Conservation (phyloP, 1,140 invertebrate genomes). For the Eupristina koningsbergeri region DNA sequence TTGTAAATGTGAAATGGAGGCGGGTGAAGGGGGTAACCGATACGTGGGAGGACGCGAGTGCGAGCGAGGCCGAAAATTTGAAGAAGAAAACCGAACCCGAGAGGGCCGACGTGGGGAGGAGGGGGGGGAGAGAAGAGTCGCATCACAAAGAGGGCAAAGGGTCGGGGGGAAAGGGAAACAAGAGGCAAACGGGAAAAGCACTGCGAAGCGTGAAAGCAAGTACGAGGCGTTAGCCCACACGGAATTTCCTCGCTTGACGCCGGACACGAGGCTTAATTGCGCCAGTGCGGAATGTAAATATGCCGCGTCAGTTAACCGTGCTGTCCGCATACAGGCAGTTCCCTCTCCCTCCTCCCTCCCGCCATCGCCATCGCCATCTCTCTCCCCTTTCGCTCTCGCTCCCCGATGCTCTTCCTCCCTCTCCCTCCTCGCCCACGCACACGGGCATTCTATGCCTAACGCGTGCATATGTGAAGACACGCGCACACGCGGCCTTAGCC, state of each 20-base stretch:
- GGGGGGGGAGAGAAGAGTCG: constrained; percentile 46
- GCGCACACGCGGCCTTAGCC: constrained; percentile 44
- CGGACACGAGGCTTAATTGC: constrained; percentile 71
- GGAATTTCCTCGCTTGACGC: constrained; percentile 65
- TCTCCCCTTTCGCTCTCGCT: no score
- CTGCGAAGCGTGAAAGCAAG: constrained; percentile 62
- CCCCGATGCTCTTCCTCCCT: no score
- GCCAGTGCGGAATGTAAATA: constrained; percentile 71
- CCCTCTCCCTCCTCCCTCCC: background rate
- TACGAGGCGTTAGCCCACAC: constrained; percentile 66
- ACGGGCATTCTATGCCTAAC: background rate
- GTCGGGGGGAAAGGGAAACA: background rate
- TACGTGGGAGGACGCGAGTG: background rate
- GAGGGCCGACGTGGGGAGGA: no score
- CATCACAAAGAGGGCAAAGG: background rate
- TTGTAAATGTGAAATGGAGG: no score
- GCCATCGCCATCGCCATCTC: background rate
- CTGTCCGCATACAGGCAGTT: constrained; percentile 53
- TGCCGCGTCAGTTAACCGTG: constrained; percentile 69
- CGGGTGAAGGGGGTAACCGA: no score
- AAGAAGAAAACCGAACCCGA: constrained; percentile 5
- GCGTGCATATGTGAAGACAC: constrained; percentile 51
- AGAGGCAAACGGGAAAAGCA: background rate
- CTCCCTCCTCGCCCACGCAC: background rate
- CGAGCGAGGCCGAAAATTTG: background rate